Evolutionary conservation across 2,888 invertebrate genomes (phyloP).

Genomic region (Agrochola litura): DNA sequence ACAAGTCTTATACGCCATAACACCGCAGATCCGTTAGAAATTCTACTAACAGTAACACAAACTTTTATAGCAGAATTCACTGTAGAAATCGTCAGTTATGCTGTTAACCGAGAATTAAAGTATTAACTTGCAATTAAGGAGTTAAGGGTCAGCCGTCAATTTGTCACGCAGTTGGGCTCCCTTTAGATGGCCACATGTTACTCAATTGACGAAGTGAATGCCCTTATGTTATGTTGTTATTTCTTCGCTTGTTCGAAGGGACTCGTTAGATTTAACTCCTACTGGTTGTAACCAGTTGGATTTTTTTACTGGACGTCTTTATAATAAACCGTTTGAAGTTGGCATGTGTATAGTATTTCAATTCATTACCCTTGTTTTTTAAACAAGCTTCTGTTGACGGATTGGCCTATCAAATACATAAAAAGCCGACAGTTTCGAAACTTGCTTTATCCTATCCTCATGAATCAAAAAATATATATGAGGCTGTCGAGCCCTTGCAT

Average conservation of each 20-base stretch:
- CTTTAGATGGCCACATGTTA: constrained; percentile 65
- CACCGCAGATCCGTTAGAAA: constrained; percentile 42
- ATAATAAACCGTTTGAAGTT: neutral
- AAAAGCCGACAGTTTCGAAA: neutral
- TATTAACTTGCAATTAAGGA: constrained; percentile 68
- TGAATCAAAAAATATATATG: neutral
- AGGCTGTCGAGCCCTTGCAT: too few relatives aligned
- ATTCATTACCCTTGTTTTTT: neutral
- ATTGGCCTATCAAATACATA: neutral
- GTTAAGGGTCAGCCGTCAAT: constrained; percentile 71
- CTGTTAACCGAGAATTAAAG: constrained; percentile 65
- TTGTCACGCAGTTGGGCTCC: constrained; percentile 69
- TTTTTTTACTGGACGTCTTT: constrained; percentile 9
- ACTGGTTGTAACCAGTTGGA: constrained; percentile 18
- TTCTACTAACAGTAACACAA: constrained; percentile 39
- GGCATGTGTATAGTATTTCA: neutral
- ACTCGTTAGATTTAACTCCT: constrained; percentile 22
- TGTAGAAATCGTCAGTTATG: constrained; percentile 43
- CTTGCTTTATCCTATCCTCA: neutral
- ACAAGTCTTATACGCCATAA: constrained; percentile 25
- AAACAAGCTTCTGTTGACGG: neutral
- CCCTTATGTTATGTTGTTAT: constrained; percentile 62
- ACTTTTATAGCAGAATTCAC: constrained; percentile 18
- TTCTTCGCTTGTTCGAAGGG: constrained; percentile 29
- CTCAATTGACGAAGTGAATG: constrained; percentile 73